Percentiles rank a stretch among this genome's conserved stretches.
Evolutionary conservation across 2,113 vertebrate genomes (phyloP).

Genomic region (Phyllopteryx taeniolatus): DNA sequence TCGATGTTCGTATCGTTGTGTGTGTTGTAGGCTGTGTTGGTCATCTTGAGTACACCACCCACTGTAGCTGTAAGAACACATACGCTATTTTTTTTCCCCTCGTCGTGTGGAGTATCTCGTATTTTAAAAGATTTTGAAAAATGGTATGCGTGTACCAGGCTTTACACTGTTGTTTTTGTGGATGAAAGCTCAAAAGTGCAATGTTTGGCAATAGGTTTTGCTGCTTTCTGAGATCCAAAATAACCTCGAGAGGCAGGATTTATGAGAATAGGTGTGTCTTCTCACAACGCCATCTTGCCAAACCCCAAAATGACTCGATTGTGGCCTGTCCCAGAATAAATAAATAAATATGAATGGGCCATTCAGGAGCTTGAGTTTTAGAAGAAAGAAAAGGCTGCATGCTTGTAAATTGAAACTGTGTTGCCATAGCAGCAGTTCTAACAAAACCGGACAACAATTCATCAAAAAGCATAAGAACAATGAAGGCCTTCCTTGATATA

Average conservation of each 20-base stretch:
- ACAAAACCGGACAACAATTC: not conserved
- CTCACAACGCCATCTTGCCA: conserved; percentile 1
- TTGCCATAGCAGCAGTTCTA: not conserved
- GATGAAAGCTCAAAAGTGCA: not conserved
- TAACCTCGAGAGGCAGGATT: not conserved
- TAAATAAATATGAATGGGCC: not conserved
- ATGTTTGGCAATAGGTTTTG: not conserved
- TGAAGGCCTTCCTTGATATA: not conserved
- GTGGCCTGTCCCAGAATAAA: not conserved
- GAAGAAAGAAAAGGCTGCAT: not conserved
- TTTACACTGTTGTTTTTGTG: not conserved
- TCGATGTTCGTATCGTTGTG: not conserved
- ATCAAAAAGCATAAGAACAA: not conserved
- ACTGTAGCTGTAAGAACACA: too few species aligned
- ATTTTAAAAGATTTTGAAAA: not conserved
- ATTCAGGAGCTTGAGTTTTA: not conserved
- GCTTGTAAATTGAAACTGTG: not conserved
- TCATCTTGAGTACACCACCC: too few species aligned
- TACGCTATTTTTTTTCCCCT: too few species aligned
- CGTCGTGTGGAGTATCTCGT: too few species aligned
- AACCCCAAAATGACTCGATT: conserved; percentile 1
- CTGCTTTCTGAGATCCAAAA: not conserved
- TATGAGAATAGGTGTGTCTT: conserved; percentile 4
- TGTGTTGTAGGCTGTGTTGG: not conserved
- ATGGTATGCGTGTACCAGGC: not conserved